Percentiles rank a stretch among this genome's conserved stretches.
Conservation (phyloP, 2,888 invertebrate genomes). For the Dascillus cervinus region DNA sequence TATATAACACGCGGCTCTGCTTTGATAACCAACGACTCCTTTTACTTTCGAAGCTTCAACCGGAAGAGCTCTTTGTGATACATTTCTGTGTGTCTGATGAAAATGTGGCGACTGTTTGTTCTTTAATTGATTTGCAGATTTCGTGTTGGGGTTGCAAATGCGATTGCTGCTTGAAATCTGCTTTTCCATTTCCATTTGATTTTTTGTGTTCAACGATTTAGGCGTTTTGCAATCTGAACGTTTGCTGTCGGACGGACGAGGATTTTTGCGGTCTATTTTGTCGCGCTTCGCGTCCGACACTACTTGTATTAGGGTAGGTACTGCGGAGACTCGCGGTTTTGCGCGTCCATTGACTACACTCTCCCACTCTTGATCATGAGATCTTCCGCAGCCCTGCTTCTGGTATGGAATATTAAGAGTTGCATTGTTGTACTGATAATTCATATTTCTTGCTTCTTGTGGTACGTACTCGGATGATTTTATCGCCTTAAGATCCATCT, state of each 20-base stretch:
- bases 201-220: slow-evolving; percentile 6
- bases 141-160: slow-evolving; percentile 10
- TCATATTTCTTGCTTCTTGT: slow-evolving; percentile 34
- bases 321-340: slow-evolving; percentile 25
- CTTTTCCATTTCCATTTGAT: slow-evolving; percentile 12
- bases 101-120: slow-evolving; percentile 15
- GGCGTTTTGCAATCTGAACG: slow-evolving; percentile 6
- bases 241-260: slow-evolving; percentile 11
- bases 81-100: slow-evolving; percentile 16
- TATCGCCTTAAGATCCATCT: slow-evolving; percentile 48
- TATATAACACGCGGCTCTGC: slow-evolving; percentile 21
- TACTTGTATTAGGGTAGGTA: slow-evolving; percentile 32
- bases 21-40: slow-evolving; percentile 22
- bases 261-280: slow-evolving; percentile 14
- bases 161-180: slow-evolving; percentile 5
- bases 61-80: slow-evolving; percentile 14
- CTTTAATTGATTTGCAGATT: slow-evolving; percentile 15
- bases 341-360: slow-evolving; percentile 32
- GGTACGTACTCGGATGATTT: slow-evolving; percentile 44
- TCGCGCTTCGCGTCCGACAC: slow-evolving; percentile 23
- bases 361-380: slow-evolving; percentile 31
- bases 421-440: slow-evolving; percentile 31
- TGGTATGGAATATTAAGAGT: slow-evolving; percentile 28
- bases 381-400: slow-evolving; percentile 24
- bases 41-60: slow-evolving; percentile 16